Conservation (phyloP, 2,888 invertebrate genomes). For the Prosopocoilus inquinatus region DNA sequence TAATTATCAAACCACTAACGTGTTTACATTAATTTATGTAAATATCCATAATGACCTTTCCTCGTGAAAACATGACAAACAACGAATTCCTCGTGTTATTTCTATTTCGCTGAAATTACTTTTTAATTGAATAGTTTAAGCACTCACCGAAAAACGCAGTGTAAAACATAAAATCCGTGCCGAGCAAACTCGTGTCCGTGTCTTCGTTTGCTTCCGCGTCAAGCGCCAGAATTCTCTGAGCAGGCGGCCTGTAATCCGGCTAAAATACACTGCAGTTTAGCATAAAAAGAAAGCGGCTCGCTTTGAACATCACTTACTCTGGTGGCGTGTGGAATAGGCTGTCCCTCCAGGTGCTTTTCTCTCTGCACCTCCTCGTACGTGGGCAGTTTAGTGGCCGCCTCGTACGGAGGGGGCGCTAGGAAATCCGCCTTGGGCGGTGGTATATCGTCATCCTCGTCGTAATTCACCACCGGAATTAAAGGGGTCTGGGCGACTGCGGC, state of each 20-base stretch:
- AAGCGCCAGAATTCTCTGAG: slow-evolving; percentile 63
- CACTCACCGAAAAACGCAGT: slow-evolving; percentile 80
- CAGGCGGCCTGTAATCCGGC: slow-evolving; percentile 40
- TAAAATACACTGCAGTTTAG: slow-evolving; percentile 24
- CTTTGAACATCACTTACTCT: slow-evolving; percentile 3
- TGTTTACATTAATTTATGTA: background rate
- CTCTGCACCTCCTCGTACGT: slow-evolving; percentile 91
- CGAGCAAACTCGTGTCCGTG: slow-evolving; percentile 77
- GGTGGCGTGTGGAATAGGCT: slow-evolving; percentile 45
- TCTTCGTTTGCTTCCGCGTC: slow-evolving; percentile 74
- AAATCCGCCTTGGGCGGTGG: slow-evolving; percentile 83
- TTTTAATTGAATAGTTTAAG: background rate
- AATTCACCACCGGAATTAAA: slow-evolving; percentile 38
- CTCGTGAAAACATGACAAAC: too few species aligned
- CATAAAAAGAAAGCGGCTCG: background rate
- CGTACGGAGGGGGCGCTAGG: slow-evolving; percentile 86
- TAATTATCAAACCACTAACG: background rate
- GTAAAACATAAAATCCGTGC: slow-evolving; percentile 91
- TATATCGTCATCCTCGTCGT: slow-evolving; percentile 61
- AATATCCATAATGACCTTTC: background rate
- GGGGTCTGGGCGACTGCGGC: slow-evolving; percentile 19
- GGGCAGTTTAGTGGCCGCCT: slow-evolving; percentile 76
- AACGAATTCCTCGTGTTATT: too few species aligned
- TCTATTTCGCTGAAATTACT: background rate
- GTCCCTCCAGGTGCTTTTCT: slow-evolving; percentile 76